These are phyloP conservation scores for Platichthys flesus DNA, from an alignment of 2,113 vertebrate genomes.

Conservation along the genomic window DNA sequence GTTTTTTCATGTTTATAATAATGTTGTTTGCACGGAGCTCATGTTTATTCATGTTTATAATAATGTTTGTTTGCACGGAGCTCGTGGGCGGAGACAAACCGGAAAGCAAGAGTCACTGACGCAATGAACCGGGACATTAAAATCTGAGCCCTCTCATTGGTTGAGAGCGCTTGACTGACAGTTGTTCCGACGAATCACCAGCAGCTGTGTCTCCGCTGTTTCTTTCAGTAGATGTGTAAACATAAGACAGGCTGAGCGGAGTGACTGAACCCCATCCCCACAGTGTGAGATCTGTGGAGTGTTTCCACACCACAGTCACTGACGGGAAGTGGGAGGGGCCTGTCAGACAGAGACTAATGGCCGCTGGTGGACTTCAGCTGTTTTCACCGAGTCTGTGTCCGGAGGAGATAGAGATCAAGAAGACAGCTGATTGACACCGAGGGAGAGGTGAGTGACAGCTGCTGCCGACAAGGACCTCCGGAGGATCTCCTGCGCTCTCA, in stretches of 20 bases:
- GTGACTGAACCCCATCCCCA: neutral
- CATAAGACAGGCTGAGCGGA: neutral
- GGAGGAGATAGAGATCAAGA: neutral
- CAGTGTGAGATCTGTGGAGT: accelerated
- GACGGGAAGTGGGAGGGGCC: conserved; percentile 68
- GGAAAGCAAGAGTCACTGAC: conserved; percentile 41
- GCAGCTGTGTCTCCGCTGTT: accelerated
- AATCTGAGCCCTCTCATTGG: conserved; percentile 7
- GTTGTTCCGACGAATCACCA: conserved; percentile 2
- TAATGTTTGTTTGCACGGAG: neutral
- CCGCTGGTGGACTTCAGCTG: neutral
- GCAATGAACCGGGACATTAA: neutral
- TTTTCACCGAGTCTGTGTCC: neutral
- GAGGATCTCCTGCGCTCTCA: too few species aligned
- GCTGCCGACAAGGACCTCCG: neutral
- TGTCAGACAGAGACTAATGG: neutral
- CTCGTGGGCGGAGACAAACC: conserved; percentile 55
- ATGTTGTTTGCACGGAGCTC: neutral
- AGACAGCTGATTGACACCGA: neutral
- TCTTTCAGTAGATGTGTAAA: neutral
- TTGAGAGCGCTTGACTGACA: conserved; percentile 10
- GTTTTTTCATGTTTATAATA: too few species aligned
- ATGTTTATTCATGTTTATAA: too few species aligned
- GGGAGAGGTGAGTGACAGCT: conserved; percentile 36
- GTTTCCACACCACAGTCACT: neutral